Percentiles rank a stretch among this genome's conserved stretches.
Conservation (phyloP, 2,797 vertebrate genomes). For the Varecia variegata region DNA sequence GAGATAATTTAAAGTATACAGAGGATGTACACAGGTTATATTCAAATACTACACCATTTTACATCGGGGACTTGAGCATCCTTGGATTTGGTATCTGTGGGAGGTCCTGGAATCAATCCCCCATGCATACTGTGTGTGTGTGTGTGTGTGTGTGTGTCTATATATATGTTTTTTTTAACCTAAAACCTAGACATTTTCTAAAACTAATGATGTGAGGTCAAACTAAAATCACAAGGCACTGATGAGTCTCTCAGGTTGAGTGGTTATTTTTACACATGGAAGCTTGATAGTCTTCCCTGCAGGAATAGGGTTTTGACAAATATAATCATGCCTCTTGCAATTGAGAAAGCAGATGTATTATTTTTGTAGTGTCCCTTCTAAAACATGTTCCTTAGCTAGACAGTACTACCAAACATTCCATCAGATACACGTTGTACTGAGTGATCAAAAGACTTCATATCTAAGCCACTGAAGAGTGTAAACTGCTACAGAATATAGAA, state of each 20-base stretch:
- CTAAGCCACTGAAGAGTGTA: neutral
- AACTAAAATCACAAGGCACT: neutral
- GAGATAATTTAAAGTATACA: neutral
- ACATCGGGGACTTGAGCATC: neutral
- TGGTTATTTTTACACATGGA: neutral
- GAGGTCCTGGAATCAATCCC: neutral
- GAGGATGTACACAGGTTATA: neutral
- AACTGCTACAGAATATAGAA: neutral
- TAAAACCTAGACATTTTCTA: neutral
- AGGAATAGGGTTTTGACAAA: neutral
- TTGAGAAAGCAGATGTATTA: neutral
- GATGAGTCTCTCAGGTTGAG: neutral
- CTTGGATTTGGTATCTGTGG: neutral
- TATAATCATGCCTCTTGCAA: neutral
- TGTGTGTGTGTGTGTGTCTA: neutral
- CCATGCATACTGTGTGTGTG: neutral
- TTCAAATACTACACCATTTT: neutral
- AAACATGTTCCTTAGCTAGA: neutral
- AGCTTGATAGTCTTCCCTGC: neutral
- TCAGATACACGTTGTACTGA: neutral
- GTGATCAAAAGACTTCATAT: neutral
- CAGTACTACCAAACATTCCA: neutral
- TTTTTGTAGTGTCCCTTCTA: neutral
- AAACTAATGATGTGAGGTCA: neutral
- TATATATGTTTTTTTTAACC: neutral